These are phyloP conservation scores for Aplocera efformata DNA, from an alignment of 2,888 invertebrate species.

Conservation along the genomic window DNA sequence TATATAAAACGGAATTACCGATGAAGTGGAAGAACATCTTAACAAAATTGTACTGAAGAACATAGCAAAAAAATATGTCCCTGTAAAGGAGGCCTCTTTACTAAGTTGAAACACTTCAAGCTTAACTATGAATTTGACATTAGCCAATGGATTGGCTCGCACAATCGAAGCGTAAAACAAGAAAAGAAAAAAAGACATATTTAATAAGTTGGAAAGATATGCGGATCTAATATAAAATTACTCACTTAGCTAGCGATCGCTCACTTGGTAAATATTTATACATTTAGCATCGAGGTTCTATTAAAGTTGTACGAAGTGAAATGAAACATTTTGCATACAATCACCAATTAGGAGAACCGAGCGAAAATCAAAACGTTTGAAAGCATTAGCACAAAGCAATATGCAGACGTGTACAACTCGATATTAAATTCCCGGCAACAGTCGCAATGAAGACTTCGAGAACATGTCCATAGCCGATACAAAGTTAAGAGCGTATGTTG, in stretches of 20 bases:
- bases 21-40: not conserved
- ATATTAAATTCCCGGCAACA: constrained; percentile 40
- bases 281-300: constrained; percentile 2
- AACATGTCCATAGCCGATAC: constrained; percentile 56
- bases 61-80: no score
- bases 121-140: no score
- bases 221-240: not conserved
- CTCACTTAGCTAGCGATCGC: not conserved
- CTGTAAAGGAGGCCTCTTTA: no score
- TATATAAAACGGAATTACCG: not conserved
- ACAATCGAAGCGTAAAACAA: no score
- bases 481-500: constrained; percentile 60
- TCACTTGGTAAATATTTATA: not conserved
- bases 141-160: no score
- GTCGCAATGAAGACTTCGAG: constrained; percentile 42
- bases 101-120: no score
- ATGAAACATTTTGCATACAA: constrained; percentile 28
- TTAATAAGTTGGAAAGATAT: no score
- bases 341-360: constrained; percentile 28
- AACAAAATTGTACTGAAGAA: no score
- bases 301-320: constrained; percentile 18
- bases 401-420: constrained; percentile 40
- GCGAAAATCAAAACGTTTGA: constrained; percentile 30
- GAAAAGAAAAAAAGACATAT: no score
- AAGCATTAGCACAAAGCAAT: constrained; percentile 37